Evolutionary conservation across 1,140 invertebrate species (phyloP).

Genomic region (Cydia fagiglandana): DNA sequence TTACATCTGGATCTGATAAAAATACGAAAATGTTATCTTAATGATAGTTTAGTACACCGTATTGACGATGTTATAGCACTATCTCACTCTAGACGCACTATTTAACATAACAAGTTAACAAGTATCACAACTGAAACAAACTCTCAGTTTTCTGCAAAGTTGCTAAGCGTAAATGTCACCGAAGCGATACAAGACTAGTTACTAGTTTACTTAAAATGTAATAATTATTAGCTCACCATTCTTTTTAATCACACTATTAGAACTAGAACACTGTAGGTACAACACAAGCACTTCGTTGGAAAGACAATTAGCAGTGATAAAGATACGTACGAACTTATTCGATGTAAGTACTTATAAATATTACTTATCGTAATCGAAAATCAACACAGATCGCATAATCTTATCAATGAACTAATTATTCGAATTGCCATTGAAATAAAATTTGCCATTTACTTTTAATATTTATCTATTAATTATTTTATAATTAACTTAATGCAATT

Average conservation of each 20-base stretch:
- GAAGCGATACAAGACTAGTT: not conserved
- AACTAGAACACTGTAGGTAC: slow-evolving; percentile 38
- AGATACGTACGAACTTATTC: slow-evolving; percentile 42
- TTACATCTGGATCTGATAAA: too few species aligned
- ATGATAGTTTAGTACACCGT: too few species aligned
- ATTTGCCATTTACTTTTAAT: not conserved
- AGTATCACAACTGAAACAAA: too few species aligned
- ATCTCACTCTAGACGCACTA: too few species aligned
- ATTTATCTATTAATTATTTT: not conserved
- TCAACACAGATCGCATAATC: slow-evolving; percentile 23
- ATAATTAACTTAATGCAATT: too few species aligned
- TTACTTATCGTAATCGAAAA: slow-evolving; percentile 54
- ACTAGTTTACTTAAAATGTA: too few species aligned
- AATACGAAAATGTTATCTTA: too few species aligned
- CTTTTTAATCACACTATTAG: slow-evolving; percentile 1
- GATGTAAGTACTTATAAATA: slow-evolving; percentile 48
- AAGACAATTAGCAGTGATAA: slow-evolving; percentile 59
- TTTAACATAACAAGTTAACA: too few species aligned
- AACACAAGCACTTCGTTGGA: slow-evolving; percentile 49
- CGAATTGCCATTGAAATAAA: slow-evolving; percentile 26
- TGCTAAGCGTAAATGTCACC: not conserved
- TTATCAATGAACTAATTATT: slow-evolving; percentile 23
- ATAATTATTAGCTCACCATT: slow-evolving; percentile 8
- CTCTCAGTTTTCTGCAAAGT: too few species aligned
- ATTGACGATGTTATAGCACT: too few species aligned